A percentile compares a stretch with the other conserved stretches of the same genome.
phyloP scores from a whole-genome alignment of 1,140 invertebrate genomes.

The Drosophila asahinai region DNA sequence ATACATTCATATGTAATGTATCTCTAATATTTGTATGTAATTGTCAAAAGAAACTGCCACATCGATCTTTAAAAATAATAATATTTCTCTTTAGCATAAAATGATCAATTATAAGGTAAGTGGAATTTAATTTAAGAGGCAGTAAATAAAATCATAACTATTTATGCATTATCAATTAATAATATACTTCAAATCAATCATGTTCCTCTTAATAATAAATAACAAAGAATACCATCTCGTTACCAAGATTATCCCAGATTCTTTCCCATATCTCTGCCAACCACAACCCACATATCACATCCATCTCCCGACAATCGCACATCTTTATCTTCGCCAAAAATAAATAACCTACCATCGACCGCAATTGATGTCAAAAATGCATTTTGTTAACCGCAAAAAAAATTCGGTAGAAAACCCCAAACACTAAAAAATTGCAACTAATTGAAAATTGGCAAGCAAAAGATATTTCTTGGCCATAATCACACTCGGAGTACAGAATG shows the following conservation, averaged over 20 bases:
- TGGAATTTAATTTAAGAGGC: too few species aligned
- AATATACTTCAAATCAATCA: too few species aligned
- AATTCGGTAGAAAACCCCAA: constrained; percentile 6
- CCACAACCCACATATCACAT: constrained; percentile 46
- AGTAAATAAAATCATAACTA: neutral
- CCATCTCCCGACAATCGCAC: constrained; percentile 28
- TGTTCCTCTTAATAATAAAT: constrained; percentile 3
- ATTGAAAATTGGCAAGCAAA: constrained; percentile 48
- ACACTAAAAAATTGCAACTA: constrained; percentile 46
- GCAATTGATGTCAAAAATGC: constrained; percentile 51
- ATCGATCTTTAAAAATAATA: too few species aligned
- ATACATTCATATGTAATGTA: too few species aligned
- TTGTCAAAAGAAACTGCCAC: too few species aligned
- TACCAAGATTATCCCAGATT: neutral
- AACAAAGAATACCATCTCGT: neutral
- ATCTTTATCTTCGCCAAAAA: constrained; percentile 26
- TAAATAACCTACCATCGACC: constrained; percentile 30
- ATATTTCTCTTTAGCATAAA: too few species aligned
- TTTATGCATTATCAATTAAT: neutral
- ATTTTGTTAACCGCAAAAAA: constrained; percentile 44
- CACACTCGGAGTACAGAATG: constrained; percentile 43
- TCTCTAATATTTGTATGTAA: too few species aligned
- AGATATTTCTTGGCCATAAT: constrained; percentile 53
- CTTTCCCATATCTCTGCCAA: constrained; percentile 1
- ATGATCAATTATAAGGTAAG: neutral